Evolutionary conservation across 2,797 vertebrate genomes (phyloP).

Genomic region (Gymnothorax javanicus): DNA sequence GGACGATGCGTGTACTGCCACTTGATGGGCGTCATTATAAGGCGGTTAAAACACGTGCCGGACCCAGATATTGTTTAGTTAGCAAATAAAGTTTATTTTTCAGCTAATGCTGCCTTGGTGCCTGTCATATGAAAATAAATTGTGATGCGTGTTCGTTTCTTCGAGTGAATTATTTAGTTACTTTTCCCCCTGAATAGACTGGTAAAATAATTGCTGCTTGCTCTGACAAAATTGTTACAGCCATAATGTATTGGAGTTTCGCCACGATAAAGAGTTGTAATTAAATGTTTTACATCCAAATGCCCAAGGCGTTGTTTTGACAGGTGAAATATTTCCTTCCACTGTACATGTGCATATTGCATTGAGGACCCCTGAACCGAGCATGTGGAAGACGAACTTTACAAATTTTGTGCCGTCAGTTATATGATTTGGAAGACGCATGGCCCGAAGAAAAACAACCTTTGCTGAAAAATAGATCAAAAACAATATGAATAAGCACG

Average conservation of each 20-base stretch:
- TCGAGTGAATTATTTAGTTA: neutral
- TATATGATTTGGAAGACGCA: neutral
- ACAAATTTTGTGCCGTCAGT: neutral
- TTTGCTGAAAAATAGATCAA: neutral
- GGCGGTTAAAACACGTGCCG: neutral
- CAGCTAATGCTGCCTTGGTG: neutral
- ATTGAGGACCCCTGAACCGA: neutral
- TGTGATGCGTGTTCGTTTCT: neutral
- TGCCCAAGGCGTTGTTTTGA: slow-evolving; percentile 5
- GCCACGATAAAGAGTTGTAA: neutral
- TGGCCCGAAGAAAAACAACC: neutral
- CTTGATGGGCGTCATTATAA: neutral
- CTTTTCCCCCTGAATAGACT: neutral
- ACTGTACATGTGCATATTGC: neutral
- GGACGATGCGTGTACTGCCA: neutral
- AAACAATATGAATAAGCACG: neutral
- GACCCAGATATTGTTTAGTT: neutral
- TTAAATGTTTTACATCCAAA: slow-evolving; percentile 7
- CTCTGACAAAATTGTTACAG: neutral
- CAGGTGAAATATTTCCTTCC: slow-evolving; percentile 16
- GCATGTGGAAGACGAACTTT: neutral
- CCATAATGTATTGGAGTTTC: neutral
- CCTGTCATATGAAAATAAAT: neutral
- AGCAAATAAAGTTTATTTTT: neutral
- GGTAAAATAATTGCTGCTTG: neutral